Conservation (phyloP, 2,113 vertebrate species). For the Sebastes fasciatus region DNA sequence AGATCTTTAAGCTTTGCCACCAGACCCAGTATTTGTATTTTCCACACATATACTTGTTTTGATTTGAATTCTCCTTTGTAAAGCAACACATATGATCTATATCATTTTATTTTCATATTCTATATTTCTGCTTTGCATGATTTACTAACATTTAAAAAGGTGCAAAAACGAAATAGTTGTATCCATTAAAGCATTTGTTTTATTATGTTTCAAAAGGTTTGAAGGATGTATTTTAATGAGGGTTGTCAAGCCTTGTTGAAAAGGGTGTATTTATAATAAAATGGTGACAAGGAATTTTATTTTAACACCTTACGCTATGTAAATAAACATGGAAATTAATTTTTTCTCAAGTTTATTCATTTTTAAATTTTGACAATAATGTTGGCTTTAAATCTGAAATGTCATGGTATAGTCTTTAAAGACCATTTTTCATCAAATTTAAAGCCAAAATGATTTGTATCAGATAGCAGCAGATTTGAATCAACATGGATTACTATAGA, state of each 20-base stretch:
- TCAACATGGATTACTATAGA: not conserved
- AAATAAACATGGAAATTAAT: constrained; percentile 79
- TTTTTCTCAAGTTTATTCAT: not conserved
- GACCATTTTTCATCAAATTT: too few species aligned
- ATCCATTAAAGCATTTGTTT: constrained; percentile 67
- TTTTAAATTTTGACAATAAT: not conserved
- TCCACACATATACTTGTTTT: constrained; percentile 48
- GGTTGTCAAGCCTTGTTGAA: constrained; percentile 71
- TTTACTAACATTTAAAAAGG: constrained; percentile 78
- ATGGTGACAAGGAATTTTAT: constrained; percentile 72
- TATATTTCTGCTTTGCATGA: constrained; percentile 80
- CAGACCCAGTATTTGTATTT: constrained; percentile 73
- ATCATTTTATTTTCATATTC: constrained; percentile 77
- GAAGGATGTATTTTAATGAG: constrained; percentile 80
- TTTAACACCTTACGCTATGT: constrained; percentile 74
- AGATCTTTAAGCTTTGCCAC: constrained; percentile 71
- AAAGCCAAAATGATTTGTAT: not conserved
- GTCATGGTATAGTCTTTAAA: too few species aligned
- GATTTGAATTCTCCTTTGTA: constrained; percentile 64
- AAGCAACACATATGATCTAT: constrained; percentile 68
- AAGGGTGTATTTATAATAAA: constrained; percentile 80
- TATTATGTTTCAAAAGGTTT: constrained; percentile 72
- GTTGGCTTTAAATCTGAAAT: not conserved
- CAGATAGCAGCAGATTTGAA: not conserved
- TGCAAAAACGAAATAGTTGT: constrained; percentile 62